phyloP scores from a whole-genome alignment of 1,140 invertebrate species.

The Hyles vespertilio region DNA sequence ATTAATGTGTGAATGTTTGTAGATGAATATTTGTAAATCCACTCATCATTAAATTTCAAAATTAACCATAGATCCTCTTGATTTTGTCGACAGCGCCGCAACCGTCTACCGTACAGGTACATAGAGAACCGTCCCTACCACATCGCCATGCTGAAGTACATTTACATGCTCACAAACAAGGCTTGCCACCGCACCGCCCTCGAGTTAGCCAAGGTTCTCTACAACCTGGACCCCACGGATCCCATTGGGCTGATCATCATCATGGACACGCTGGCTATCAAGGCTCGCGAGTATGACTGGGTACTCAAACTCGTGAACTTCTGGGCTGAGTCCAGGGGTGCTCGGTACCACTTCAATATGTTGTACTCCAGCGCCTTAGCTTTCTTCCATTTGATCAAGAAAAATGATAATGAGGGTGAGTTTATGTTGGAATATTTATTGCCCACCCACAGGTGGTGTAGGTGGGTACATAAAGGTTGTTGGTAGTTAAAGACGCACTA shows the following conservation, averaged over 20 bases:
- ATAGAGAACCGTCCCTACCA: constrained; percentile 92
- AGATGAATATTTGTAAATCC: no score
- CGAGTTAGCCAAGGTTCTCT: constrained; percentile 85
- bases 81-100: neutral
- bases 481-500: no score
- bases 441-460: no score
- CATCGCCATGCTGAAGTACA: constrained; percentile 90
- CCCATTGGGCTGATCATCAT: constrained; percentile 88
- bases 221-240: constrained; percentile 90
- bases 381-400: constrained; percentile 71
- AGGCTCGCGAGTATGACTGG: constrained; percentile 90
- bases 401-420: no score
- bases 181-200: constrained; percentile 89
- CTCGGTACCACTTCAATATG: constrained; percentile 91
- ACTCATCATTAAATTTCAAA: no score
- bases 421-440: no score
- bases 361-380: constrained; percentile 88
- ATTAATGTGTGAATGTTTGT: no score
- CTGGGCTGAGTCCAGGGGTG: constrained; percentile 73
- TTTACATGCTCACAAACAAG: constrained; percentile 86
- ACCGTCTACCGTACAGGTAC: constrained; percentile 85
- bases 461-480: no score
- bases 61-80: no score
- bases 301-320: constrained; percentile 83
- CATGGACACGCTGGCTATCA: constrained; percentile 92